phyloP scores from a whole-genome alignment of 2,888 invertebrate genomes.

The Lithophane ornitopus region DNA sequence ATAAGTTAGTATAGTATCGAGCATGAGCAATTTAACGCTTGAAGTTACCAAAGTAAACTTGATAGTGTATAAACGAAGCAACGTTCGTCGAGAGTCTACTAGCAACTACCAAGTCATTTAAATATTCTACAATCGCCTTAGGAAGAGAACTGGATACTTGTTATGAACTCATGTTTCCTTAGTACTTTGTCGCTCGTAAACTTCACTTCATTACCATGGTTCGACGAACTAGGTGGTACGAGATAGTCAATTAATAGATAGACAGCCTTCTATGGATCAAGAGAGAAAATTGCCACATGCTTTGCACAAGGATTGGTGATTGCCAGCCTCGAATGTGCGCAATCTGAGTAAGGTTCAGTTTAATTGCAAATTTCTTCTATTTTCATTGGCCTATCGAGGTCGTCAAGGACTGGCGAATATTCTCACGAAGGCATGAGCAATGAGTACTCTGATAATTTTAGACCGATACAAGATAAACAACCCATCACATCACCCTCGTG shows the following conservation, averaged over 20 bases:
- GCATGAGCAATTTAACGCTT: not conserved
- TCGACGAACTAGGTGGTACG: not conserved
- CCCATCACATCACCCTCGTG: no score
- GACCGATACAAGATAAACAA: not conserved
- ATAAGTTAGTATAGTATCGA: not conserved
- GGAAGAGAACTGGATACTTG: constrained; percentile 45
- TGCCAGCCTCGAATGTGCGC: no score
- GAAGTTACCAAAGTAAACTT: constrained; percentile 13
- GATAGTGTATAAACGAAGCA: constrained; percentile 25
- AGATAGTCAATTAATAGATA: not conserved
- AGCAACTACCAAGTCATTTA: constrained; percentile 42
- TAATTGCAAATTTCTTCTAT: no score
- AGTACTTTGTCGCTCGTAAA: constrained; percentile 49
- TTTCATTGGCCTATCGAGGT: no score
- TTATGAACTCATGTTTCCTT: constrained; percentile 60
- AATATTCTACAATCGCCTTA: constrained; percentile 49
- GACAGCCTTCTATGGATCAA: no score
- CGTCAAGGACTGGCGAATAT: no score
- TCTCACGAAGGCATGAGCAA: no score
- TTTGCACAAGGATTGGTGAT: no score
- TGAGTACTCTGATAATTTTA: not conserved
- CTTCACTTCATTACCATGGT: constrained; percentile 26
- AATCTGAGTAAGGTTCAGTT: no score
- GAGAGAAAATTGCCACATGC: no score
- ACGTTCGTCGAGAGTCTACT: constrained; percentile 23